Evolutionary conservation across 1,140 invertebrate genomes (phyloP).

Genomic region (Pseudomyrmex flavicornis): DNA sequence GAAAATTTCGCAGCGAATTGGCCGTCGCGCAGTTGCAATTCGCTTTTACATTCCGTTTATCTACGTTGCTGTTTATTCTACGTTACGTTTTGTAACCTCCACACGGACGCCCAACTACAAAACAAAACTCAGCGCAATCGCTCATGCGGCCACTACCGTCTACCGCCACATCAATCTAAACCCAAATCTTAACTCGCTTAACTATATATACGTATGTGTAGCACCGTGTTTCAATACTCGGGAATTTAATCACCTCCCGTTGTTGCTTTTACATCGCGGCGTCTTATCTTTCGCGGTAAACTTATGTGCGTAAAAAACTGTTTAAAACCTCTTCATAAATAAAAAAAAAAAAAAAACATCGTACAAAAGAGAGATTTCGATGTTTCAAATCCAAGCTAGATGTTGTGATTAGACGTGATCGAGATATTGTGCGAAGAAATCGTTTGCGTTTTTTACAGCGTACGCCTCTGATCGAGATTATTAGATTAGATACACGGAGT

Average conservation of each 20-base stretch:
- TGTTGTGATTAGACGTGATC: no score
- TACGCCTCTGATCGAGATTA: slow-evolving; percentile 27
- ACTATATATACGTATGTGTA: neutral
- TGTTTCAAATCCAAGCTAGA: no score
- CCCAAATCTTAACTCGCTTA: slow-evolving; percentile 39
- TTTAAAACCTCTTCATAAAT: no score
- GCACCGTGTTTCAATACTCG: neutral
- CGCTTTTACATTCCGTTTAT: slow-evolving; percentile 30
- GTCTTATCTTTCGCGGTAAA: neutral
- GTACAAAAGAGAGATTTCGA: no score
- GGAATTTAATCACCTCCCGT: neutral
- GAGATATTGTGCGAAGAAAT: no score
- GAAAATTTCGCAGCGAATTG: slow-evolving; percentile 54
- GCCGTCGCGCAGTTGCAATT: slow-evolving; percentile 16
- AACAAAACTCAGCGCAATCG: slow-evolving; percentile 53
- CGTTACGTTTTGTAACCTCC: slow-evolving; percentile 42
- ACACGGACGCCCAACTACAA: slow-evolving; percentile 28
- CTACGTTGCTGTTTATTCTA: neutral
- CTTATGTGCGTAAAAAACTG: no score
- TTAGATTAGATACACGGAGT: slow-evolving; percentile 23
- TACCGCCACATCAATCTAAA: slow-evolving; percentile 43
- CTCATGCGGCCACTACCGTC: slow-evolving; percentile 40
- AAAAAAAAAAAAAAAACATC: neutral
- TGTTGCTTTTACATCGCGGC: neutral
- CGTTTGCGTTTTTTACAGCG: no score